phyloP scores from a whole-genome alignment of 2,888 invertebrate genomes.

The Doris montereyensis region DNA sequence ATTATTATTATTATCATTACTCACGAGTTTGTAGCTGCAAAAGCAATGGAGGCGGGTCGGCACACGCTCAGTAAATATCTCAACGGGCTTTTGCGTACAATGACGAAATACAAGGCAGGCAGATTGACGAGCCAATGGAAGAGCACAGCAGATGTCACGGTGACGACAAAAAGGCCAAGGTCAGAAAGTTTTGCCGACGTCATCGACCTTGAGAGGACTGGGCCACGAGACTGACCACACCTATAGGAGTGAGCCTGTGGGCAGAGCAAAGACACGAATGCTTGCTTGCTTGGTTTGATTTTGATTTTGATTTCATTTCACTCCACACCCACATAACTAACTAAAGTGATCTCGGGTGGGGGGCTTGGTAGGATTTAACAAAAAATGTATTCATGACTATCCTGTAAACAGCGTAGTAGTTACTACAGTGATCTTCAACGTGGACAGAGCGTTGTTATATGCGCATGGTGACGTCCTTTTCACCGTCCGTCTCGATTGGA shows the following conservation, averaged over 20 bases:
- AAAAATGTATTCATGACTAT: too few species aligned
- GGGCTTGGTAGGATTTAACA: too few species aligned
- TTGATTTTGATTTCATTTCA: too few species aligned
- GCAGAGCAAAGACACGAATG: not conserved
- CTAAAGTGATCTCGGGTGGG: too few species aligned
- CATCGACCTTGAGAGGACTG: conserved; percentile 53
- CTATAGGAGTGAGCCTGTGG: conserved; percentile 61
- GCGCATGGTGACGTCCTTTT: too few species aligned
- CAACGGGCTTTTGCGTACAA: conserved; percentile 58
- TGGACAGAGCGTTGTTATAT: too few species aligned
- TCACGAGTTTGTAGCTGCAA: conserved; percentile 64
- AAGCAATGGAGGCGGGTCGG: conserved; percentile 57
- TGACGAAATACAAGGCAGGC: conserved; percentile 53
- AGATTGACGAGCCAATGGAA: conserved; percentile 60
- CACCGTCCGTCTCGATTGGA: too few species aligned
- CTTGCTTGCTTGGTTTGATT: too few species aligned
- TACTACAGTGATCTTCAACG: too few species aligned
- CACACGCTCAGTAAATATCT: conserved; percentile 47
- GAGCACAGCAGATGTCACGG: conserved; percentile 53
- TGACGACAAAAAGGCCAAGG: conserved; percentile 57
- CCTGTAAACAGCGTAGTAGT: too few species aligned
- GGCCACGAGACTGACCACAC: conserved; percentile 61
- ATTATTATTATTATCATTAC: conserved; percentile 40
- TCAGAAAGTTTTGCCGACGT: conserved; percentile 52
- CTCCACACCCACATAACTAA: too few species aligned